These are phyloP conservation scores for Bradynema listronoti DNA, from an alignment of 1,140 invertebrate species.

Conservation along the genomic window DNA sequence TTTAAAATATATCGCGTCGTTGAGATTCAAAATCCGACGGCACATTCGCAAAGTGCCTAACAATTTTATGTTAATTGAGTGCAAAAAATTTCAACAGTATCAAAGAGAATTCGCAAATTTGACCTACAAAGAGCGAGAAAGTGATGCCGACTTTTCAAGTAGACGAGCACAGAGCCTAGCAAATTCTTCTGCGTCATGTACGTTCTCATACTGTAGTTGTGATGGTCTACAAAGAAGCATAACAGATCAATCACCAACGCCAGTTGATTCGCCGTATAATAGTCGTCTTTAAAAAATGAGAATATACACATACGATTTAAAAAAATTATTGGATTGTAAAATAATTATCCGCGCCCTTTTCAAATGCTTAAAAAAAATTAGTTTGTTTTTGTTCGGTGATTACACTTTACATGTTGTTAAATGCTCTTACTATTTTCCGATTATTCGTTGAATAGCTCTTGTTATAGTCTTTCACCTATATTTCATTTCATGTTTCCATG, in stretches of 20 bases:
- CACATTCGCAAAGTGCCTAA: conserved; percentile 82
- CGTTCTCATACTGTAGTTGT: conserved; percentile 78
- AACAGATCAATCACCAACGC: conserved; percentile 87
- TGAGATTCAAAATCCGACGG: conserved; percentile 89
- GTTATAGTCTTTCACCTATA: too few species aligned
- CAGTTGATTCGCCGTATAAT: conserved; percentile 86
- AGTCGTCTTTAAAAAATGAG: conserved; percentile 69
- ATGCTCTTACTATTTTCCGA: too few species aligned
- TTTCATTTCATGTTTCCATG: too few species aligned
- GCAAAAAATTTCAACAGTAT: not conserved
- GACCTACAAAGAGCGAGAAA: conserved; percentile 84
- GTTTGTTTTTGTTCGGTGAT: too few species aligned
- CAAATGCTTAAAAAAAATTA: too few species aligned
- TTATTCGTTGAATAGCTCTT: too few species aligned
- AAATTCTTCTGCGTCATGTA: conserved; percentile 94
- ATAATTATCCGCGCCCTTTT: too few species aligned
- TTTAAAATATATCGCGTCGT: conserved; percentile 95
- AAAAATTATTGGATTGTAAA: too few species aligned
- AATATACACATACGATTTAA: too few species aligned
- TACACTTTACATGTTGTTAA: too few species aligned
- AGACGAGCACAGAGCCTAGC: conserved; percentile 80
- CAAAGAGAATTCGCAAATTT: conserved; percentile 4
- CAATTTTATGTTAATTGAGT: conserved; percentile 41
- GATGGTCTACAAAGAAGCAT: conserved; percentile 99
- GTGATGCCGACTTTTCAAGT: conserved; percentile 94